A percentile compares a stretch with the other conserved stretches of the same genome.
Evolutionary conservation across 2,888 invertebrate species (phyloP).

Genomic region (Drosophila pseudotalamancana): DNA sequence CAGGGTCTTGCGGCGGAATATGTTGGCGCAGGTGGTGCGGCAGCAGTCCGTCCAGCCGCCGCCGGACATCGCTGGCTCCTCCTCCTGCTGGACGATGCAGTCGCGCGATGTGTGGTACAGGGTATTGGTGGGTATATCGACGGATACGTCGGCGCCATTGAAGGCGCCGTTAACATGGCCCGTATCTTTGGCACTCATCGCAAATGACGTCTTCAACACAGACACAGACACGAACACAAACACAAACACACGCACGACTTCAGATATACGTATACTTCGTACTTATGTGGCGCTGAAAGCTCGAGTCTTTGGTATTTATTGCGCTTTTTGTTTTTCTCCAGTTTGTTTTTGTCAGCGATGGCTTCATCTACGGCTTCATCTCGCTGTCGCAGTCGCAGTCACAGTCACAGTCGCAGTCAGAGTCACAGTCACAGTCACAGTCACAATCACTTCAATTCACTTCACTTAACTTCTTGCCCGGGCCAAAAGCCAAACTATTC

Average conservation of each 20-base stretch:
- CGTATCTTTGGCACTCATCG: conserved; percentile 60
- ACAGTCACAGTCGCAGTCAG: conserved; percentile 17
- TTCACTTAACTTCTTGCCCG: conserved; percentile 8
- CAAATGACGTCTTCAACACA: conserved; percentile 1
- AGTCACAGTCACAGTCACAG: no score
- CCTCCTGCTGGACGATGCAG: conserved; percentile 85
- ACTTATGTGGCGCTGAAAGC: conserved; percentile 12
- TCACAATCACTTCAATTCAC: conserved; percentile 16
- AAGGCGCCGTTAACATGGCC: conserved; percentile 70
- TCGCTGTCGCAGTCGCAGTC: conserved; percentile 43
- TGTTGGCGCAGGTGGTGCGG: conserved; percentile 82
- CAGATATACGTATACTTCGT: background rate
- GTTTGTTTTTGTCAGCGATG: conserved; percentile 19
- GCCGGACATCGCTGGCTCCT: conserved; percentile 70
- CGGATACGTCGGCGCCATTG: conserved; percentile 77
- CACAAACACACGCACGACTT: conserved; percentile 1
- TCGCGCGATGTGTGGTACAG: conserved; percentile 82
- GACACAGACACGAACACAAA: conserved; percentile 1
- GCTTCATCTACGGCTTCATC: conserved; percentile 62
- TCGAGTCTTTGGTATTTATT: conserved; percentile 1
- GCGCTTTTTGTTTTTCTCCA: conserved; percentile 10
- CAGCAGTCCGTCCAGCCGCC: conserved; percentile 56
- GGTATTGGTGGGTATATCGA: conserved; percentile 83
- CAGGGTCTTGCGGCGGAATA: conserved; percentile 89
- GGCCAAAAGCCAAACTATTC: conserved; percentile 54